Evolutionary conservation across 2,797 vertebrate species (phyloP).

Genomic region (Lerista edwardsae): DNA sequence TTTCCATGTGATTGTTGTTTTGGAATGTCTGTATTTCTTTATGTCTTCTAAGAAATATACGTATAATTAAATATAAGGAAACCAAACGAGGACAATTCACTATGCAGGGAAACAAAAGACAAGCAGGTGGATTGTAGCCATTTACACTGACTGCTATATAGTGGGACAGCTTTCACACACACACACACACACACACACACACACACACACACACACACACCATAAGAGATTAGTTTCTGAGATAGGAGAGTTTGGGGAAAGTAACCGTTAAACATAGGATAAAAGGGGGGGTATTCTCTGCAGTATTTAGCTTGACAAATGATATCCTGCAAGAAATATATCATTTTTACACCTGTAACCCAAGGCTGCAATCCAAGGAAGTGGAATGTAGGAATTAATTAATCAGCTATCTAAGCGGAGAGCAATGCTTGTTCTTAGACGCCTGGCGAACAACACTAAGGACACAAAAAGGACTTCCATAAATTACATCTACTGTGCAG

Average conservation of each 20-base stretch:
- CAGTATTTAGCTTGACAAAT: slow-evolving; percentile 46
- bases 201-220: not conserved
- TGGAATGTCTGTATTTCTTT: no score
- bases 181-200: not conserved
- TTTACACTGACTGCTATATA: slow-evolving; percentile 43
- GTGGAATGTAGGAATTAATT: slow-evolving; percentile 50
- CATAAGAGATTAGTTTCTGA: slow-evolving; percentile 48
- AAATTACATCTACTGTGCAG: slow-evolving; percentile 47
- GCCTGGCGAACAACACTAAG: slow-evolving; percentile 10
- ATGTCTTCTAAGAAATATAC: no score
- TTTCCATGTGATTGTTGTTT: no score
- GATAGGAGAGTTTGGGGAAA: slow-evolving; percentile 45
- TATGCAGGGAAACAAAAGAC: slow-evolving; percentile 35
- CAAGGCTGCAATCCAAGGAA: slow-evolving; percentile 43
- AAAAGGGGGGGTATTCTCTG: slow-evolving; percentile 29
- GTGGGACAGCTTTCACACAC: not conserved
- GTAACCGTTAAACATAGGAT: slow-evolving; percentile 38
- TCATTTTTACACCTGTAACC: slow-evolving; percentile 37
- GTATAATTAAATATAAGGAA: no score
- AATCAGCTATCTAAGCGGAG: slow-evolving; percentile 48
- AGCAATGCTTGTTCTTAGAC: slow-evolving; percentile 2
- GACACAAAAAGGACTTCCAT: slow-evolving; percentile 51
- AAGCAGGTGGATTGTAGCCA: slow-evolving; percentile 50
- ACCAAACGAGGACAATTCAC: not conserved
- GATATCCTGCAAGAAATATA: slow-evolving; percentile 37